phyloP scores from a whole-genome alignment of 2,797 vertebrate genomes.

The Diglossa cyanea region DNA sequence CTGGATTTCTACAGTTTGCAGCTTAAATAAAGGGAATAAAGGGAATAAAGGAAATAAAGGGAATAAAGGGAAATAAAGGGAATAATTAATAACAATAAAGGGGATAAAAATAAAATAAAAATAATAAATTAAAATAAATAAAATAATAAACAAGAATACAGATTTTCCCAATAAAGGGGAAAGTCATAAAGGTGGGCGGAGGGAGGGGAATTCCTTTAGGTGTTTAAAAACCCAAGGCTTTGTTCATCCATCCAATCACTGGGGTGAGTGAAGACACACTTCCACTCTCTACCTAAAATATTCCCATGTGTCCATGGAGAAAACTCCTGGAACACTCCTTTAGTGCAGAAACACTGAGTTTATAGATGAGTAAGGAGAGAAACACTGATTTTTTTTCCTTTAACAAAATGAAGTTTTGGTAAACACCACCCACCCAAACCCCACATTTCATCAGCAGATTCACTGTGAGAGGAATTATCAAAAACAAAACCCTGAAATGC shows the following conservation, averaged over 20 bases:
- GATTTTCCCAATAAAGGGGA: neutral
- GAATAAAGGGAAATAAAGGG: neutral
- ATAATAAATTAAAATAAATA: neutral
- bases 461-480: rapidly evolving
- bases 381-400: neutral
- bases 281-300: neutral
- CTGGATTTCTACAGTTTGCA: no score
- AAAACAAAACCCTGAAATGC: neutral
- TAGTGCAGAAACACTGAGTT: neutral
- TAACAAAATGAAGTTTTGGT: neutral
- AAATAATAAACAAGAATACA: neutral
- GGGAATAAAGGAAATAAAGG: no score
- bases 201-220: neutral
- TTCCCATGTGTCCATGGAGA: neutral
- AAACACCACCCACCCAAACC: neutral
- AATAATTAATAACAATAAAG: neutral
- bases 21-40: no score
- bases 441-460: rapidly evolving
- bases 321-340: neutral
- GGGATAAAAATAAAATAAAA: neutral
- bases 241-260: neutral
- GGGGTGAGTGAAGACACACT: neutral
- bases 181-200: neutral
- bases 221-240: neutral
- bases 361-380: rapidly evolving